Evolutionary conservation across 2,888 invertebrate species (phyloP).

Genomic region (Tachina fera): DNA sequence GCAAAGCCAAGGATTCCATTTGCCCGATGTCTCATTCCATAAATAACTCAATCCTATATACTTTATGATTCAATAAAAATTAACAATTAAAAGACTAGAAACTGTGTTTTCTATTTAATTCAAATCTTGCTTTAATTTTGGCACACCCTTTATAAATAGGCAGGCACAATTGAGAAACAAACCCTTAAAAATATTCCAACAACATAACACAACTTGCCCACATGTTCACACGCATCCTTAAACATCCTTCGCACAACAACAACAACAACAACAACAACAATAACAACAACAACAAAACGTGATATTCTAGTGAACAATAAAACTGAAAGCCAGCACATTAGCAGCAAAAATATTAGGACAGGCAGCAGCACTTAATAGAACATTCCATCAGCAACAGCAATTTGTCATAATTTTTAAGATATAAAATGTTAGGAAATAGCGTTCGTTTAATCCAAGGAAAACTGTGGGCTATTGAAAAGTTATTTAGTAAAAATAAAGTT

Average conservation of each 20-base stretch:
- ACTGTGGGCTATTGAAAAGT: neutral
- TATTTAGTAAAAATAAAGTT: neutral
- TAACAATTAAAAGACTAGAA: too few species aligned
- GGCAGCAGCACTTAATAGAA: conserved; percentile 66
- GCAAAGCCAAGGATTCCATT: too few species aligned
- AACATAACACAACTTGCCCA: conserved; percentile 40
- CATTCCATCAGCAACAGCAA: conserved; percentile 69
- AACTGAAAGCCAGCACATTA: conserved; percentile 41
- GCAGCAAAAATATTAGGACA: conserved; percentile 27
- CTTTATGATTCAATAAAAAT: too few species aligned
- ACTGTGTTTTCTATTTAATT: too few species aligned
- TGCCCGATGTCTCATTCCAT: too few species aligned
- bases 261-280: conserved; percentile 16
- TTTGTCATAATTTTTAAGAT: conserved; percentile 70
- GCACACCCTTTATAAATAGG: neutral
- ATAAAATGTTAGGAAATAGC: conserved; percentile 46
- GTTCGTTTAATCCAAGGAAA: conserved; percentile 1
- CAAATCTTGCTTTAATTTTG: too few species aligned
- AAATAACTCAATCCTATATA: too few species aligned
- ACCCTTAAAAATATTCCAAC: conserved; percentile 61
- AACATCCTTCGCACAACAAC: conserved; percentile 15
- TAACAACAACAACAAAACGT: neutral
- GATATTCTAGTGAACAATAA: conserved; percentile 2
- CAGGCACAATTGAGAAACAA: conserved; percentile 61
- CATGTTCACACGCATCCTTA: conserved; percentile 49